A percentile compares a stretch with the other conserved stretches of the same genome.
Evolutionary conservation across 2,888 invertebrate species (phyloP).

Genomic region (Dysmachus trigonus): DNA sequence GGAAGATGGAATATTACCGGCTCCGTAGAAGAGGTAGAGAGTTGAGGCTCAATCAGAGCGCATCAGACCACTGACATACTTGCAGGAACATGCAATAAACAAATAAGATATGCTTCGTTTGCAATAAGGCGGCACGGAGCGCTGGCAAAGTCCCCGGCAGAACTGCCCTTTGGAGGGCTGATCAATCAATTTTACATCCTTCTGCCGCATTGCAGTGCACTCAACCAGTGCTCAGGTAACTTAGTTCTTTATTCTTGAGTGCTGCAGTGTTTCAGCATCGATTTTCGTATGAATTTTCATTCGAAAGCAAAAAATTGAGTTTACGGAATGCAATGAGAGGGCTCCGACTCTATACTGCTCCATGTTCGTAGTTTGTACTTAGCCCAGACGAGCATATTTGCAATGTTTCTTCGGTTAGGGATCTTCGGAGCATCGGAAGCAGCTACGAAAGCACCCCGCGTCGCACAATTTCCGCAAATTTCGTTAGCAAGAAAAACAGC

Average conservation of each 20-base stretch:
- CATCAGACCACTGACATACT: slow-evolving; percentile 17
- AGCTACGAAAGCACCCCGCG: background rate
- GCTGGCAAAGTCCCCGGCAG: background rate
- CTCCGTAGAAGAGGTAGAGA: background rate
- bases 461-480: slow-evolving; percentile 6
- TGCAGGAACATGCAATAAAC: slow-evolving; percentile 29
- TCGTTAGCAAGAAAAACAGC: slow-evolving; percentile 19
- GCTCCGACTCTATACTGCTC: background rate
- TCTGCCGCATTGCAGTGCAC: slow-evolving; percentile 41
- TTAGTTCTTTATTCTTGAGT: slow-evolving; percentile 40
- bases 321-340: slow-evolving; percentile 32
- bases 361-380: background rate
- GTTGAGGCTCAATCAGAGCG: slow-evolving; percentile 6
- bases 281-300: slow-evolving; percentile 37
- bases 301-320: slow-evolving; percentile 26
- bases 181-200: slow-evolving; percentile 42
- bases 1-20: background rate
- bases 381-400: slow-evolving; percentile 15
- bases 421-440: background rate
- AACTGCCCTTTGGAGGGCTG: slow-evolving; percentile 18
- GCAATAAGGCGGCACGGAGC: slow-evolving; percentile 10
- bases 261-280: slow-evolving; percentile 43
- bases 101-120: slow-evolving; percentile 39
- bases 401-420: background rate
- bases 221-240: slow-evolving; percentile 29